A percentile compares a stretch with the other conserved stretches of the same genome.
phyloP scores from a whole-genome alignment of 2,888 invertebrate species.

The Synanthedon myopaeformis region DNA sequence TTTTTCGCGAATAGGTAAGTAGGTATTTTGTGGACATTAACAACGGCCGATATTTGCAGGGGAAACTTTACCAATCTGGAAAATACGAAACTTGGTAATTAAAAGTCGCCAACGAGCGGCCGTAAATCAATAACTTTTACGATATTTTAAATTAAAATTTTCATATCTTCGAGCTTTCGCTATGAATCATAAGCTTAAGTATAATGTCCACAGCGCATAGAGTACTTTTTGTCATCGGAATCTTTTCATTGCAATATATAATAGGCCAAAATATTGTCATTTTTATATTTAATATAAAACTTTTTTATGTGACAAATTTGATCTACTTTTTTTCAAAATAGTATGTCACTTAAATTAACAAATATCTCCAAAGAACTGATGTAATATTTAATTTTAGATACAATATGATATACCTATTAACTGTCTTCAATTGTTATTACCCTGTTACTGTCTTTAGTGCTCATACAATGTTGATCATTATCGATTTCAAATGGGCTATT shows the following conservation, averaged over 20 bases:
- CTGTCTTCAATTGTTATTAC: neutral
- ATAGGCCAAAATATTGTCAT: too few relatives aligned
- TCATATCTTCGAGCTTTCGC: conserved; percentile 16
- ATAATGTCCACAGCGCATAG: too few relatives aligned
- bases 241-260: too few relatives aligned
- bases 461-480: conserved; percentile 13
- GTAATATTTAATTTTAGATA: too few relatives aligned
- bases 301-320: too few relatives aligned
- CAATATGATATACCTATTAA: too few relatives aligned
- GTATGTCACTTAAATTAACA: too few relatives aligned
- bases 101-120: conserved; percentile 26
- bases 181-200: too few relatives aligned
- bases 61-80: conserved; percentile 10
- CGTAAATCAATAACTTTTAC: conserved; percentile 49
- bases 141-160: conserved; percentile 52
- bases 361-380: too few relatives aligned
- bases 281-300: too few relatives aligned
- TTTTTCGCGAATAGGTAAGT: neutral
- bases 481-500: conserved; percentile 4
- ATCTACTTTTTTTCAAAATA: too few relatives aligned
- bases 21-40: neutral
- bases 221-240: too few relatives aligned
- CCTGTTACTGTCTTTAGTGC: conserved; percentile 9
- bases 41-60: conserved; percentile 9
- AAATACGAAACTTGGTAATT: conserved; percentile 35